phyloP scores from a whole-genome alignment of 2,113 vertebrate genomes.

The Cephalopholis sonnerati region DNA sequence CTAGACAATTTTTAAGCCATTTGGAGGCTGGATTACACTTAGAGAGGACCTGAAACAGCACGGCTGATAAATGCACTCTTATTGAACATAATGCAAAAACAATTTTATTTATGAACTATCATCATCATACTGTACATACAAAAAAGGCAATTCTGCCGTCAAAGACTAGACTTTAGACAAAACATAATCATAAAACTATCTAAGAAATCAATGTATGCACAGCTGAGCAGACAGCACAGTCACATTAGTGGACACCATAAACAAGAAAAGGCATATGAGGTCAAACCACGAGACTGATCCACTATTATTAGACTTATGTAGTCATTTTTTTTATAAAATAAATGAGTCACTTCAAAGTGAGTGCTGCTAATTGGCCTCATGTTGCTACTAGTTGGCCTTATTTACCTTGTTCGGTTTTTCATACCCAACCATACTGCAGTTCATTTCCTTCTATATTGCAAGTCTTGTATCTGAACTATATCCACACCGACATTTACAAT shows the following conservation, averaged over 20 bases:
- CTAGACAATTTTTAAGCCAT: constrained; percentile 17
- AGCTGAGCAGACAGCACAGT: neutral
- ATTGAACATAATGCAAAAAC: neutral
- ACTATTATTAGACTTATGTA: neutral
- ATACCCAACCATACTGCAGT: neutral
- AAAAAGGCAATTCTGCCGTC: neutral
- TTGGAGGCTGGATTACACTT: constrained; percentile 1
- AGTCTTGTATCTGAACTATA: neutral
- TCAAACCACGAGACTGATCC: neutral
- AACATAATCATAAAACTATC: neutral
- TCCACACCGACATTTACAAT: constrained; percentile 6
- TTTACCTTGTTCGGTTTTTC: neutral
- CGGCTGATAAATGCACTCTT: constrained; percentile 2
- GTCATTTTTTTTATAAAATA: too few species aligned
- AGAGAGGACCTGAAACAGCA: neutral
- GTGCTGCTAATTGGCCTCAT: neutral
- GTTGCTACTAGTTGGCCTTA: neutral
- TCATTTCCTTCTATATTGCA: neutral
- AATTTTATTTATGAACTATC: neutral
- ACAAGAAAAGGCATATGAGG: neutral
- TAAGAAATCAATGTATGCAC: neutral
- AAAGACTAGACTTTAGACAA: neutral
- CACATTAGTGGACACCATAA: neutral
- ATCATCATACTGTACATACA: neutral
- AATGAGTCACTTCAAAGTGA: neutral